phyloP scores from a whole-genome alignment of 2,888 invertebrate genomes.

The Drosophila subsilvestris region DNA sequence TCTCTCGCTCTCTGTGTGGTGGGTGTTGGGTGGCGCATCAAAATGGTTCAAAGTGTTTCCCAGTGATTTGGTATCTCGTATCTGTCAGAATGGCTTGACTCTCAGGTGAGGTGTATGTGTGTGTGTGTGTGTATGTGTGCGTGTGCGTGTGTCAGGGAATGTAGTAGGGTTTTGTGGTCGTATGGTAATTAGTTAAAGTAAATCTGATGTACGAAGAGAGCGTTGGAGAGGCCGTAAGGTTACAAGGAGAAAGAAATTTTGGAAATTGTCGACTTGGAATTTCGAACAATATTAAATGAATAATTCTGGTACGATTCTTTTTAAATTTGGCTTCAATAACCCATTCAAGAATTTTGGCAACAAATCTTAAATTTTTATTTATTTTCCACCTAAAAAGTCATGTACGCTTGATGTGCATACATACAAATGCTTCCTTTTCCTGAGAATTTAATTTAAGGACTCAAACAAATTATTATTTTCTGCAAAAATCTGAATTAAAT shows the following conservation, averaged over 20 bases:
- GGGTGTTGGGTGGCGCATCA: not conserved
- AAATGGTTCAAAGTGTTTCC: slow-evolving; percentile 11
- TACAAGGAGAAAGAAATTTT: not conserved
- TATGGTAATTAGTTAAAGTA: not conserved
- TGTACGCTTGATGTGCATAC: no score
- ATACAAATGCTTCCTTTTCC: no score
- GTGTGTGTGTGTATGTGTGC: not conserved
- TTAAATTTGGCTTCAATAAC: no score
- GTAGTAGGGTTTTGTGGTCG: not conserved
- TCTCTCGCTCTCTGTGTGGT: no score
- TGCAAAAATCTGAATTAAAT: no score
- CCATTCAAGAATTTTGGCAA: no score
- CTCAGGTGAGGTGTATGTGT: not conserved
- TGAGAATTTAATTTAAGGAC: no score
- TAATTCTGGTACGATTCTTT: not conserved
- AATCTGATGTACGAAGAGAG: not conserved
- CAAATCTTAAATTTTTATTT: no score
- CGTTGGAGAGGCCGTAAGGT: not conserved
- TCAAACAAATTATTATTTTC: no score
- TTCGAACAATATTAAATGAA: not conserved
- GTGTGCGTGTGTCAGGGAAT: not conserved
- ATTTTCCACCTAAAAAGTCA: no score
- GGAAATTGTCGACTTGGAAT: not conserved
- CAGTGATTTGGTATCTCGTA: slow-evolving; percentile 7
- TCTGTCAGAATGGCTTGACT: not conserved